Percentiles rank a stretch among this genome's conserved stretches.
Conservation (phyloP, 1,140 invertebrate genomes). For the Zaprionus inermis region DNA sequence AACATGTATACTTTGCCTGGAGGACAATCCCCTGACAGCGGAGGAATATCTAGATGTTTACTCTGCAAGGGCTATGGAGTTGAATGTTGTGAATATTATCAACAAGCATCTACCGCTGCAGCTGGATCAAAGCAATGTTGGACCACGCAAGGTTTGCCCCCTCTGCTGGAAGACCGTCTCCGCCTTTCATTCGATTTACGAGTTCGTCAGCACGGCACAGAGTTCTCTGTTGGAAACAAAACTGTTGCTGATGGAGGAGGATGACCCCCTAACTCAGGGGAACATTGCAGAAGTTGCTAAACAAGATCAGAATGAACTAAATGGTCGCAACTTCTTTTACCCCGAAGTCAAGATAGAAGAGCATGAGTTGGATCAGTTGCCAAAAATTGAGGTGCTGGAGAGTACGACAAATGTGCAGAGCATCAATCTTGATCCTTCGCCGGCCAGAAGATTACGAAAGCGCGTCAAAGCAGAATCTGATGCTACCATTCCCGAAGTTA, state of each 20-base stretch:
- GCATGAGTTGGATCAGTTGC: slow-evolving; percentile 73
- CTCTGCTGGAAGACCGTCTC: slow-evolving; percentile 70
- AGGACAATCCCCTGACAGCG: slow-evolving; percentile 47
- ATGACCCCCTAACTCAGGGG: slow-evolving; percentile 62
- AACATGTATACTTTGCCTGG: slow-evolving; percentile 63
- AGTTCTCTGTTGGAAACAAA: slow-evolving; percentile 63
- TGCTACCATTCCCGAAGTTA: not conserved
- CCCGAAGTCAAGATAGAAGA: slow-evolving; percentile 78
- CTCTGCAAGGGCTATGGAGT: slow-evolving; percentile 38
- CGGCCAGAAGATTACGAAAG: slow-evolving; percentile 49
- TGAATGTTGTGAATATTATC: slow-evolving; percentile 57
- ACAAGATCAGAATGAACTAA: slow-evolving; percentile 24
- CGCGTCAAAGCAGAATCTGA: slow-evolving; percentile 51
- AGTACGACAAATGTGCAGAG: slow-evolving; percentile 27
- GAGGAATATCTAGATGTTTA: slow-evolving; percentile 53
- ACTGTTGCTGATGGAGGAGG: slow-evolving; percentile 58
- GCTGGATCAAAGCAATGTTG: slow-evolving; percentile 35
- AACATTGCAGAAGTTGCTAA: slow-evolving; percentile 36
- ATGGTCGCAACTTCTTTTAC: slow-evolving; percentile 59
- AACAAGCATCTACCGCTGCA: slow-evolving; percentile 61
- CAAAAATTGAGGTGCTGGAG: slow-evolving; percentile 77
- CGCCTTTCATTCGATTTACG: slow-evolving; percentile 69
- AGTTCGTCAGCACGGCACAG: slow-evolving; percentile 69
- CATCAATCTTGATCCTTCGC: slow-evolving; percentile 18
- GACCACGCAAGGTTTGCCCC: slow-evolving; percentile 54